Conservation (phyloP, 1,140 invertebrate species). For the Battus philenor region DNA sequence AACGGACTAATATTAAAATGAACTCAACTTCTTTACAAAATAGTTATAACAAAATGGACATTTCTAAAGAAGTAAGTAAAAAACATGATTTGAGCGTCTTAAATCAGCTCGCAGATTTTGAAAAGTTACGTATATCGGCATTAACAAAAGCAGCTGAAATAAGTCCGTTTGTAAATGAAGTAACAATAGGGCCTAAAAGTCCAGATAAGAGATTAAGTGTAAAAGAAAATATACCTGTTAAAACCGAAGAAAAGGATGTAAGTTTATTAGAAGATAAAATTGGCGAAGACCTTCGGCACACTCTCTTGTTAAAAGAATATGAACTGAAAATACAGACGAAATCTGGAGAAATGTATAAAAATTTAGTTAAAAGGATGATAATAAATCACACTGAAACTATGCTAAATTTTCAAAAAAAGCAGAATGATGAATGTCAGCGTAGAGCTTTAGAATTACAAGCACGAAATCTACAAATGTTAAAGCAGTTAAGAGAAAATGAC, state of each 20-base stretch:
- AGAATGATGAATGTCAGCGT: conserved; percentile 56
- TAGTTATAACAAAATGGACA: conserved; percentile 5
- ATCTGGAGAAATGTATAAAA: conserved; percentile 45
- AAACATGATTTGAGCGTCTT: conserved; percentile 42
- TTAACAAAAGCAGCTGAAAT: conserved; percentile 71
- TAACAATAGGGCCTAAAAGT: conserved; percentile 68
- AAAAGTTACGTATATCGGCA: conserved; percentile 60
- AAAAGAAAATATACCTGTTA: conserved; percentile 13
- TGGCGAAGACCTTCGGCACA: conserved; percentile 50
- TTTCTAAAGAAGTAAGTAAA: conserved; percentile 15
- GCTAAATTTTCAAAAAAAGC: conserved; percentile 53
- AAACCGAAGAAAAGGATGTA: conserved; percentile 24
- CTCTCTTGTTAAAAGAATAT: conserved; percentile 55
- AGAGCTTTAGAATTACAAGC: conserved; percentile 45
- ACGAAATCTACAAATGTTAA: conserved; percentile 57
- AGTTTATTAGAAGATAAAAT: conserved; percentile 54
- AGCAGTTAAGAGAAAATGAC: conserved; percentile 60
- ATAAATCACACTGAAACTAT: conserved; percentile 48
- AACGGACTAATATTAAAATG: no score
- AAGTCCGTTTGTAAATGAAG: conserved; percentile 61
- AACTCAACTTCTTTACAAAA: no score
- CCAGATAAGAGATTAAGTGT: conserved; percentile 31
- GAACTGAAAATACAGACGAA: conserved; percentile 50
- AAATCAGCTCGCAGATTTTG: conserved; percentile 49
- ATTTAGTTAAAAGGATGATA: conserved; percentile 58